A percentile compares a stretch with the other conserved stretches of the same genome.
These are phyloP conservation scores for Acipenser ruthenus DNA, from an alignment of 2,797 vertebrate species.

Conservation along the genomic window DNA sequence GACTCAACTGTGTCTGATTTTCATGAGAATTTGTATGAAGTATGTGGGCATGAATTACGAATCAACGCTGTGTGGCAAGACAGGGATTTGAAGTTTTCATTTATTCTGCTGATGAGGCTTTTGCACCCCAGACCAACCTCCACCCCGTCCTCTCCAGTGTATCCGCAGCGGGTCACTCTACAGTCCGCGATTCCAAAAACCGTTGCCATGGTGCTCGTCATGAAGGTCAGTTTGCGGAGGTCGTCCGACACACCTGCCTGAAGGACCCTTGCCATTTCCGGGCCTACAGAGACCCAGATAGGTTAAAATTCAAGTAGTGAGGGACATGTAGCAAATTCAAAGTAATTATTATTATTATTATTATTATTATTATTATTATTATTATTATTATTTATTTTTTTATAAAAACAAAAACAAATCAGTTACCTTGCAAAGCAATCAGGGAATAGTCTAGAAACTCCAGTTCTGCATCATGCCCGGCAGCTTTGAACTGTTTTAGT, in stretches of 20 bases:
- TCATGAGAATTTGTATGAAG: too few relatives aligned
- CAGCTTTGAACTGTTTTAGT: conserved; percentile 67
- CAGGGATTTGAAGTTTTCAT: too few relatives aligned
- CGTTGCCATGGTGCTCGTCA: conserved; percentile 71
- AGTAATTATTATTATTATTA: too few relatives aligned
- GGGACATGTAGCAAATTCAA: neutral
- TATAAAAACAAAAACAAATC: conserved; percentile 6
- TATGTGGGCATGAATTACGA: too few relatives aligned
- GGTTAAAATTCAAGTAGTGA: neutral
- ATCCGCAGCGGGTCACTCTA: conserved; percentile 87
- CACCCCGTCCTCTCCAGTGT: conserved; percentile 90
- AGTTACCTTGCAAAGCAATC: conserved; percentile 84
- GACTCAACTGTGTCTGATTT: too few relatives aligned
- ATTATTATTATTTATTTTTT: too few relatives aligned
- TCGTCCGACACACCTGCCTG: conserved; percentile 75
- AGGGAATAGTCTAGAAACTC: conserved; percentile 78
- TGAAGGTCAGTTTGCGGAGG: conserved; percentile 82
- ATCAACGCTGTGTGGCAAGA: too few relatives aligned
- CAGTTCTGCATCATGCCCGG: conserved; percentile 70
- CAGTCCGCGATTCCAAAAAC: conserved; percentile 78
- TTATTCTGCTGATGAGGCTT: too few relatives aligned
- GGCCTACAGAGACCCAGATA: conserved; percentile 54
- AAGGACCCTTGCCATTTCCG: conserved; percentile 70
- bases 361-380: too few relatives aligned
- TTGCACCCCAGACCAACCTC: conserved; percentile 59